Evolutionary conservation across 2,888 invertebrate genomes (phyloP).

Genomic region (Raillietiella orientalis): DNA sequence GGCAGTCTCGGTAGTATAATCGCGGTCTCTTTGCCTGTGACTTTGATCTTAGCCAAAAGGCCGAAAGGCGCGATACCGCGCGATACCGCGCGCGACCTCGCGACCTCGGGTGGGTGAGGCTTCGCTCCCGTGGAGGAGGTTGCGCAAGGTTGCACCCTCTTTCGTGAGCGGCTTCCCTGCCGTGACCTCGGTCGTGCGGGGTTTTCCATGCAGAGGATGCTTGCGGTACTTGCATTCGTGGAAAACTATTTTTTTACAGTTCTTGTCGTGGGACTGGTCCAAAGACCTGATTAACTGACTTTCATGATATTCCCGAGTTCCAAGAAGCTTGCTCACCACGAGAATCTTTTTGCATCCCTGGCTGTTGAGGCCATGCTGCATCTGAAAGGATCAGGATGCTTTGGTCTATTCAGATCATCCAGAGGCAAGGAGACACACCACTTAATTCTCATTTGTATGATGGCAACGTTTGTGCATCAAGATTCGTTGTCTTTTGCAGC

Average conservation of each 20-base stretch:
- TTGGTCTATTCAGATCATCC: constrained; percentile 89
- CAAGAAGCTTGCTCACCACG: constrained; percentile 87
- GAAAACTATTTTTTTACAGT: background rate
- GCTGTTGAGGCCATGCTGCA: constrained; percentile 84
- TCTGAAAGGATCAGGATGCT: constrained; percentile 74
- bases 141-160: too few relatives aligned
- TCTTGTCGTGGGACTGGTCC: constrained; percentile 26
- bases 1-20: too few relatives aligned
- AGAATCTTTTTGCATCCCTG: constrained; percentile 75
- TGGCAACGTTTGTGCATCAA: constrained; percentile 11
- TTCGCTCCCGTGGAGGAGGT: too few relatives aligned
- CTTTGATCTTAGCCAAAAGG: too few relatives aligned
- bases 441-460: constrained; percentile 81
- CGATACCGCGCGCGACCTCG: too few relatives aligned
- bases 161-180: too few relatives aligned
- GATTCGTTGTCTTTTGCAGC: background rate
- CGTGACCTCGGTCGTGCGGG: too few relatives aligned
- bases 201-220: too few relatives aligned
- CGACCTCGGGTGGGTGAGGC: too few relatives aligned
- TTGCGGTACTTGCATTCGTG: constrained; percentile 11
- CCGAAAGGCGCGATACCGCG: too few relatives aligned
- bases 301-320: constrained; percentile 96
- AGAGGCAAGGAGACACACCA: constrained; percentile 72
- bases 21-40: too few relatives aligned
- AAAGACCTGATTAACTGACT: constrained; percentile 45